Conservation (phyloP, 2,113 vertebrate species). For the Lagopus leucura region DNA sequence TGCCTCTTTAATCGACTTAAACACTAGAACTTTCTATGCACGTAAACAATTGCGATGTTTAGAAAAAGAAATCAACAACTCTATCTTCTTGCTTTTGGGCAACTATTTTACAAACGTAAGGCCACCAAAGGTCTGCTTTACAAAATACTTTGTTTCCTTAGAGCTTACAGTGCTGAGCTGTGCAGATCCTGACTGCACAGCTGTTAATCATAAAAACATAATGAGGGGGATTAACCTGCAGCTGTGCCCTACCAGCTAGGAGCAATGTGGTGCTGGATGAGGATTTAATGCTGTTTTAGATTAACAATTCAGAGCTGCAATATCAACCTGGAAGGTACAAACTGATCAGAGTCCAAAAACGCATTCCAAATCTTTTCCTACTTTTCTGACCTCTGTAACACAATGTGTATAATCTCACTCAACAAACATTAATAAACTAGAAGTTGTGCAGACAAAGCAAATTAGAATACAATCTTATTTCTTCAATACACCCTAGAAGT, state of each 20-base stretch:
- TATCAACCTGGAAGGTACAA: neutral
- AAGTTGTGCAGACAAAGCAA: neutral
- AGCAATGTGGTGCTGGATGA: neutral
- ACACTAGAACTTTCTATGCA: neutral
- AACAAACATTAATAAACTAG: neutral
- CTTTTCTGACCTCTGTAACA: conserved; percentile 1
- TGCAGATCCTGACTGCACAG: fast-evolving
- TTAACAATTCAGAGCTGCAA: neutral
- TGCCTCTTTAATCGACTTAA: neutral
- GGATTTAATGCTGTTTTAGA: neutral
- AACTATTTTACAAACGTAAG: fast-evolving
- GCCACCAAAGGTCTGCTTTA: neutral
- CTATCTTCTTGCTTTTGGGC: fast-evolving
- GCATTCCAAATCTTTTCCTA: neutral
- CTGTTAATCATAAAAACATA: neutral
- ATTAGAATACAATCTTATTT: neutral
- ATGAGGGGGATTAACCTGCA: neutral
- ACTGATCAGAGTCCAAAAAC: neutral
- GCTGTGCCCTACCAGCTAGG: neutral
- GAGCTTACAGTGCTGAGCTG: neutral
- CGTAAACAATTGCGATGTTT: fast-evolving
- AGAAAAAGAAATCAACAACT: neutral
- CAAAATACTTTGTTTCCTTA: neutral
- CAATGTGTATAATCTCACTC: neutral
- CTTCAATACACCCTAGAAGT: neutral